Evolutionary conservation across 1,140 invertebrate genomes (phyloP), one percentile per base, ranked within the genome.

Genomic region (Sinella curviseta): DNA sequence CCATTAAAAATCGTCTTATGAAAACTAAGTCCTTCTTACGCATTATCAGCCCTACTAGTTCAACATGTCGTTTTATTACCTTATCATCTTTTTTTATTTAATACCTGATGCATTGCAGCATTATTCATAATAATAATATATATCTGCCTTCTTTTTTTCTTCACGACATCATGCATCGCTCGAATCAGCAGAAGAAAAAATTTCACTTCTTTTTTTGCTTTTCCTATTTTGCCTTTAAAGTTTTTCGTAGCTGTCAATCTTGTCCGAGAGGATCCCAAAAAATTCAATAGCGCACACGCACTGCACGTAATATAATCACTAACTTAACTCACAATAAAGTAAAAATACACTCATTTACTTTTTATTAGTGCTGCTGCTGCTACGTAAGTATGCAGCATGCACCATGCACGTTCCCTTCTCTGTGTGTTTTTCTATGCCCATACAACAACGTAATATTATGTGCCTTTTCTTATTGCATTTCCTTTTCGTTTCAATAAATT

Each of bases 401-500:
- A n/a, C n/a, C n/a, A n/a, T n/a, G n/a, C n/a, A n/a, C n/a, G n/a
- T n/a, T n/a, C n/a, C n/a, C n/a, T n/a, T n/a, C n/a, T n/a, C n/a
- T n/a, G n/a, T n/a, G n/a, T n/a, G n/a, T n/a, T n/a, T n/a, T n/a
- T n/a, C n/a, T n/a, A n/a, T 48, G 8, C 39, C 24, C 57, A 65
- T n/a, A n/a, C 24, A 12, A n/a, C 31, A 70, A 33, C 65, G 31
- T 70, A 31, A 70, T 70, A 8, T 14, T 60, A 60, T 60, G 55
- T 24, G 24, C 55, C 55, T 3, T 60, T 4, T n/a, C 12, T 60
- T 8, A 8, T n/a, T 70, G 65, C 65, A 70, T 70, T 70, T 70
- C 65, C 65, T 70, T 70, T 70, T 24, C 65, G 65, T 70, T 70
- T 70, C 65, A 70, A 70, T 70, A 70, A 70, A 70, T 70, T 70